Evolutionary conservation across 1,140 invertebrate genomes (phyloP), one percentile per base, ranked within the genome.

Genomic region (Paraescarpia echinospica): DNA sequence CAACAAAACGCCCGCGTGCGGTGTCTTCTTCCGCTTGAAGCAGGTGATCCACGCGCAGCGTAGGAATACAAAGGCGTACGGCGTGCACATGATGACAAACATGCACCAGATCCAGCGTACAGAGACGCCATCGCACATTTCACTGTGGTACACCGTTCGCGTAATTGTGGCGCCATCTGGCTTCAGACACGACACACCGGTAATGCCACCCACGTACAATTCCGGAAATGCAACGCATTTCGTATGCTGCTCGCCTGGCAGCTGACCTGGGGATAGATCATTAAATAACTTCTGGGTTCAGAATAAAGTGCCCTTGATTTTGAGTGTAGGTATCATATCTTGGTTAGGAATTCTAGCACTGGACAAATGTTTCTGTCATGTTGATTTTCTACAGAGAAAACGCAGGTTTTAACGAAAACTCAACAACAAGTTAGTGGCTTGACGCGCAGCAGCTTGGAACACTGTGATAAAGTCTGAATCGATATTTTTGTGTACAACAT

Each of bases 21-120:
- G 59, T 77, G 59, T 77, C 22, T 77, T 77, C 59, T 77, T 77
- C 59, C 59, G 59, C 59, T 77, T 77, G 59, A 77, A 77, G 59
- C 59, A 77, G 59, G 12, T 77, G 59, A 77, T 77, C 59, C 59
- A 77, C 2, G 59, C 59, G 59, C 35, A 92, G 51, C 35, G 59
- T 33, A 93, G 27, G 77, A 93, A 91, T 34, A 91, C 34, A 91
- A 93, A 93, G 22, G 90, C 34, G 35, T 93, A 93, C 33, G 92
- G 92, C 35, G 92, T 91, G 89, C 41, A 35, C n/a, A 93, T 77
- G 41, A 93, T 93, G 31, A 91, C 89, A n/a, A 91, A 91, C 27
- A 93, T 34, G 90, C 88, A 91, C 92, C 92, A 93, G 90, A 35
- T 33, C 92, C 92, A 93, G 31, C 91, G 91, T n/a, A 91, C 91